A percentile compares a stretch with the other conserved stretches of the same genome.
These are phyloP conservation scores for Calyptommatus sinebrachiatus DNA, from an alignment of 2,113 vertebrate species.

Conservation along the genomic window DNA sequence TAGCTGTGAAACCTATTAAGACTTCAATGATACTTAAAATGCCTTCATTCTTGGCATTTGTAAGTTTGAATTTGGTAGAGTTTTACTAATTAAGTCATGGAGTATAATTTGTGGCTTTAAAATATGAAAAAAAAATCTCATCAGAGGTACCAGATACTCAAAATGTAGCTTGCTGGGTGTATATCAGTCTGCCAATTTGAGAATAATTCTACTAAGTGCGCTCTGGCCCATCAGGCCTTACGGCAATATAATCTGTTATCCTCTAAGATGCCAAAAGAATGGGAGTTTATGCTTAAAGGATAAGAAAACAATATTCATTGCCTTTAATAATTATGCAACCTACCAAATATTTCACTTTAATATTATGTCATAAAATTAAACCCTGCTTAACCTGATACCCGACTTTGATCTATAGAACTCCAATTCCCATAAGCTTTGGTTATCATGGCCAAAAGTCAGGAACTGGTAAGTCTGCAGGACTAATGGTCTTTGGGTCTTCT, in stretches of 20 bases:
- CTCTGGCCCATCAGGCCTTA: background rate
- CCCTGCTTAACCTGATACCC: background rate
- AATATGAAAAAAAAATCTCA: background rate
- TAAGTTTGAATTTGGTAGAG: background rate
- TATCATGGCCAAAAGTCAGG: background rate
- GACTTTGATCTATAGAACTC: background rate
- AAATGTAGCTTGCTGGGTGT: background rate
- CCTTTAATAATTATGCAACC: background rate
- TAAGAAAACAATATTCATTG: background rate
- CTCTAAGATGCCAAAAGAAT: background rate
- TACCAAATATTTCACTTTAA: background rate
- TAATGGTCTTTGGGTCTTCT: no score
- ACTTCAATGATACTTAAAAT: background rate
- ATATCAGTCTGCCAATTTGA: background rate
- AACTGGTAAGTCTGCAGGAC: background rate
- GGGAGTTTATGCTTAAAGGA: background rate
- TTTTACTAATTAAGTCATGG: background rate
- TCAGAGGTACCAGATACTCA: background rate
- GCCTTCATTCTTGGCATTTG: conserved; percentile 6
- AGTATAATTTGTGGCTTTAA: background rate
- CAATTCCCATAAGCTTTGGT: background rate
- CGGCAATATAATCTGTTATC: background rate
- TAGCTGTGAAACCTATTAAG: background rate
- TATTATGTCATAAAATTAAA: background rate
- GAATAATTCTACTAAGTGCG: background rate